Evolutionary conservation across 2,113 vertebrate species (phyloP).

Genomic region (Cyprinodon variegatus): DNA sequence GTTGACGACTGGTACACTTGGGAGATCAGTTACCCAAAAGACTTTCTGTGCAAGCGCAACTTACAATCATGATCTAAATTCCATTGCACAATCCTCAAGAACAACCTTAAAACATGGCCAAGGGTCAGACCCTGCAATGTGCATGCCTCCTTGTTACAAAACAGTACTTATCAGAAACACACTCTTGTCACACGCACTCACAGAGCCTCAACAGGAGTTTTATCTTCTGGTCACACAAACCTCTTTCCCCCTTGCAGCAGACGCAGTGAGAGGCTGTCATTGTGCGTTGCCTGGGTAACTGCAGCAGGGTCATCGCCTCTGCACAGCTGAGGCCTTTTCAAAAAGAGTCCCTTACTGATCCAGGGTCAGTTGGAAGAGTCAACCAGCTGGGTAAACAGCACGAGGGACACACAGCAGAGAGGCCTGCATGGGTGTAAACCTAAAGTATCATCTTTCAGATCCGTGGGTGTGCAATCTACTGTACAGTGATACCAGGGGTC

Average conservation of each 20-base stretch:
- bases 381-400: conserved; percentile 74
- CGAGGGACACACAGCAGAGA: conserved; percentile 56
- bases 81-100: conserved; percentile 27
- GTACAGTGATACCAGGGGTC: conserved; percentile 37
- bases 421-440: conserved; percentile 51
- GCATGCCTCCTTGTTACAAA: conserved; percentile 39
- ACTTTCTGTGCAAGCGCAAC: not conserved
- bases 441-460: conserved; percentile 69
- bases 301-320: conserved; percentile 51
- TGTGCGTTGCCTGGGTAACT: conserved; percentile 64
- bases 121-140: conserved; percentile 34
- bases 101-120: conserved; percentile 14
- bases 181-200: conserved; percentile 26
- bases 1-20: conserved; percentile 1
- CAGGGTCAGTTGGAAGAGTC: conserved; percentile 50
- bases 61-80: conserved; percentile 26
- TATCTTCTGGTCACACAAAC: conserved; percentile 70
- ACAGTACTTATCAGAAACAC: conserved; percentile 62
- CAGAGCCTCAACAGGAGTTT: conserved; percentile 38
- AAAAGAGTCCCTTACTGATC: conserved; percentile 67
- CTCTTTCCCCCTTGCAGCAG: conserved; percentile 46
- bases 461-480: conserved; percentile 53
- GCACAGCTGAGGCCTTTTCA: conserved; percentile 65
- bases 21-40: conserved; percentile 12
- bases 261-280: conserved; percentile 52